These are phyloP conservation scores for Phoebastria nigripes DNA, from an alignment of 2,797 vertebrate species.

Conservation along the genomic window DNA sequence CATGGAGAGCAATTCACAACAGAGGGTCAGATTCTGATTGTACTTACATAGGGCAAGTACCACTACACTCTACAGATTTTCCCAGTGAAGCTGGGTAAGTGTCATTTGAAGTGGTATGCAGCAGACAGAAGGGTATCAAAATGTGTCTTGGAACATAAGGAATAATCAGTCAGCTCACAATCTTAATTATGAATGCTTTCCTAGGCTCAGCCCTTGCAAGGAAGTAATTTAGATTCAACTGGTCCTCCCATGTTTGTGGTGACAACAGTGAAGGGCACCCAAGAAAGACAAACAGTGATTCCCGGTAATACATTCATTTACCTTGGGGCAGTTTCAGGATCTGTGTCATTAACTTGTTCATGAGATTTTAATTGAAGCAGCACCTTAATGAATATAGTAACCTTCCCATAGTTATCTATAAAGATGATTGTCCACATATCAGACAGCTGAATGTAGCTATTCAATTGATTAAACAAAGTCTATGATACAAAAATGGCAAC, in stretches of 20 bases:
- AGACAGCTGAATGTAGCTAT: conserved; percentile 77
- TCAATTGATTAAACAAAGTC: conserved; percentile 51
- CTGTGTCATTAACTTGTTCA: conserved; percentile 34
- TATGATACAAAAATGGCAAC: conserved; percentile 33
- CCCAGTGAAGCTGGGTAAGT: not conserved
- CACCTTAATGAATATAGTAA: conserved; percentile 71
- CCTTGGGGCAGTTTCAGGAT: conserved; percentile 43
- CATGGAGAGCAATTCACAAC: not conserved
- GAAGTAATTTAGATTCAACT: not conserved
- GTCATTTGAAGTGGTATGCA: not conserved
- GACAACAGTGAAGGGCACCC: not conserved
- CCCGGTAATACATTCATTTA: conserved; percentile 11
- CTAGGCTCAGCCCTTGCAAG: not conserved
- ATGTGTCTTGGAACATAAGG: not conserved
- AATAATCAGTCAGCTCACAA: not conserved
- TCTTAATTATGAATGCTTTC: not conserved
- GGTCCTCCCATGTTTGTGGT: not conserved
- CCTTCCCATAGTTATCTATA: conserved; percentile 17
- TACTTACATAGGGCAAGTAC: not conserved
- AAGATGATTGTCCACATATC: conserved; percentile 64
- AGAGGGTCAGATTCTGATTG: not conserved
- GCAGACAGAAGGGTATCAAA: not conserved
- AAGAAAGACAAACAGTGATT: not conserved
- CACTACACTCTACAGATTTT: not conserved
- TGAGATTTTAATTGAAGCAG: conserved; percentile 63